phyloP scores from a whole-genome alignment of 2,797 vertebrate species.

The Falco columbarius region DNA sequence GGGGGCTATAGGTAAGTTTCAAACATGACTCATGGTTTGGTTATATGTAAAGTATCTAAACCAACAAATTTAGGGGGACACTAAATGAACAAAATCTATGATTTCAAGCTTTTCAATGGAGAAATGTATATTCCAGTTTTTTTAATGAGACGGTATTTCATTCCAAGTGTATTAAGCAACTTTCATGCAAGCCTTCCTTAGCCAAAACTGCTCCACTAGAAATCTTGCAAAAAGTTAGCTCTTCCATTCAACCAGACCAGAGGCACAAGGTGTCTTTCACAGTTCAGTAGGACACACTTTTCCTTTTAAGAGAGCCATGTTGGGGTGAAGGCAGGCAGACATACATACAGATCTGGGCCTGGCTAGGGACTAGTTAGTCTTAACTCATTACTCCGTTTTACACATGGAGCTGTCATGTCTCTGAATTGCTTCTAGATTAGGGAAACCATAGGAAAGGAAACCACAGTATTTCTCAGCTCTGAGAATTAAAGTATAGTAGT shows the following conservation, averaged over 20 bases:
- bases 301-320: neutral
- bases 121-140: neutral
- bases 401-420: neutral
- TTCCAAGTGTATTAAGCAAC: neutral
- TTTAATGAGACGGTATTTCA: neutral
- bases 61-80: neutral
- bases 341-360: neutral
- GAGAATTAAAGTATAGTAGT: neutral
- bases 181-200: neutral
- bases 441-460: constrained; percentile 10
- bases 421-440: neutral
- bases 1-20: neutral
- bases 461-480: neutral
- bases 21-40: neutral
- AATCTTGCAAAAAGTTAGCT: neutral
- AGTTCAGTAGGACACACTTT: neutral
- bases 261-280: neutral
- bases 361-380: neutral
- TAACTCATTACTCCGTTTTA: neutral
- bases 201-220: neutral
- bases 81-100: neutral
- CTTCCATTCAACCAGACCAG: neutral
- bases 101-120: neutral
- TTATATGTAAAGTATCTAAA: neutral
- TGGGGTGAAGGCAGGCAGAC: rapidly evolving